A percentile compares a stretch with the other conserved stretches of the same genome.
Conservation (phyloP, 1,140 invertebrate species). For the Archegozetes longisetosus region DNA sequence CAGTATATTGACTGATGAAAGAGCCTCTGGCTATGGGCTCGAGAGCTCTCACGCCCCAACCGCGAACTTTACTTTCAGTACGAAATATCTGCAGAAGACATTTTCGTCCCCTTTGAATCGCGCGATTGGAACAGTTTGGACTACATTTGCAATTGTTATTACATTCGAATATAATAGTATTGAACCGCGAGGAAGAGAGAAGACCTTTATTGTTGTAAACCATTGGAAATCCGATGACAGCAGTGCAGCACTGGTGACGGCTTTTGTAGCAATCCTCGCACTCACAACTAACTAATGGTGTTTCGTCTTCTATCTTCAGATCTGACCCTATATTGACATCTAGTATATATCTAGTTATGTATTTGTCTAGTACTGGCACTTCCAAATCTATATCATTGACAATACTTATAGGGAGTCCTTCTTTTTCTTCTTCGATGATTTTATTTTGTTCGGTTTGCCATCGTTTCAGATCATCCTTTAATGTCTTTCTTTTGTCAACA, state of each 20-base stretch:
- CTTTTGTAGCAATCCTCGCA: neutral
- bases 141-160: neutral
- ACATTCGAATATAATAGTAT: neutral
- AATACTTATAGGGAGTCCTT: neutral
- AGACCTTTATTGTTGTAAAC: neutral
- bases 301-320: neutral
- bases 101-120: neutral
- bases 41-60: neutral
- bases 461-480: neutral
- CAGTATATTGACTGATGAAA: neutral
- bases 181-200: neutral
- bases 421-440: neutral
- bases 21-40: neutral
- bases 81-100: neutral
- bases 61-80: neutral
- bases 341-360: neutral
- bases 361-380: neutral
- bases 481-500: neutral
- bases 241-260: neutral
- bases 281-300: neutral
- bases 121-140: neutral
- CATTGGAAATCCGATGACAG: neutral
- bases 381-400: neutral
- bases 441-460: neutral
- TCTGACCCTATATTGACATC: neutral